Conservation (phyloP, 2,113 vertebrate genomes). For the Lichenostomus cassidix region DNA sequence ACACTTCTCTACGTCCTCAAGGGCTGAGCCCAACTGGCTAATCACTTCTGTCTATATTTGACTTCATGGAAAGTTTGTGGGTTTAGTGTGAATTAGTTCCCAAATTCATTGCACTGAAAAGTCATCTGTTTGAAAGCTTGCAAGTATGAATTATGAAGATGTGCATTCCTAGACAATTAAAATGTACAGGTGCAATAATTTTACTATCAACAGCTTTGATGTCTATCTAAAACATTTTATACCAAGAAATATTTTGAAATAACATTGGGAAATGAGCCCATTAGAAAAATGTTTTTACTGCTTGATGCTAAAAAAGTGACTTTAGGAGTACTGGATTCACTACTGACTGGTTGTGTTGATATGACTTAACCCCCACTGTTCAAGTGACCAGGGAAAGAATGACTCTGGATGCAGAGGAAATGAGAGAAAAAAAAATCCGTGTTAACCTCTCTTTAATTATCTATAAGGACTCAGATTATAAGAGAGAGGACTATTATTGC, state of each 20-base stretch:
- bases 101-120: neutral
- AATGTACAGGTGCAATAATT: slow-evolving; percentile 23
- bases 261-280: neutral
- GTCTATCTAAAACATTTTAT: slow-evolving; percentile 17
- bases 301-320: neutral
- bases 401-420: neutral
- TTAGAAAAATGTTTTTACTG: neutral
- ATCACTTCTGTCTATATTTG: neutral
- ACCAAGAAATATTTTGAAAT: slow-evolving; percentile 3
- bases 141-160: neutral
- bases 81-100: neutral
- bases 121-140: neutral
- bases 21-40: neutral
- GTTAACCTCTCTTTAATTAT: neutral
- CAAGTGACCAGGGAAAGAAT: neutral
- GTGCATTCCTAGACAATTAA: slow-evolving; percentile 5
- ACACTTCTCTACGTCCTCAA: neutral
- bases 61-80: neutral
- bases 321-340: neutral
- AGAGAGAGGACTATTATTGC: neutral
- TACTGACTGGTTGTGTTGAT: neutral
- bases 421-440: rapidly evolving
- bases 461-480: neutral
- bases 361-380: neutral
- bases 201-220: neutral